Conservation (phyloP, 2,797 vertebrate species). For the Tinamus major region DNA sequence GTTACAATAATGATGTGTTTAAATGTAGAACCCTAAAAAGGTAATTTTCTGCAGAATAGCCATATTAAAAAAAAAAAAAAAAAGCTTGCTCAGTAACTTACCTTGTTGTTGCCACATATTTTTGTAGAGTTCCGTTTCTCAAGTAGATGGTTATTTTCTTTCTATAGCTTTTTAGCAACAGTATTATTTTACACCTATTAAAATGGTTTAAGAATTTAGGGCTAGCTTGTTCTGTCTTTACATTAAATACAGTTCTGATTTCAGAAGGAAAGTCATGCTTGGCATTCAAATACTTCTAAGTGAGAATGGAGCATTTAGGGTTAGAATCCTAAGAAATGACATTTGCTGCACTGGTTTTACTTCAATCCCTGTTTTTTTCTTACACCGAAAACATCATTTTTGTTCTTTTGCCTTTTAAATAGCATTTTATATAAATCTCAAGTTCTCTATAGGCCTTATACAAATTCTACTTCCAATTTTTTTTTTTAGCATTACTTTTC, state of each 20-base stretch:
- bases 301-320: slow-evolving; percentile 7
- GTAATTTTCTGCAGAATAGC: not conserved
- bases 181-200: not conserved
- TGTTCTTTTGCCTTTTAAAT: not conserved
- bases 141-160: not conserved
- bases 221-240: not conserved
- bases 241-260: not conserved
- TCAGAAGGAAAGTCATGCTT: not conserved
- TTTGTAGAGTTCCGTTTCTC: not conserved
- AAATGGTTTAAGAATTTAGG: not conserved
- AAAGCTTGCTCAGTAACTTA: not conserved
- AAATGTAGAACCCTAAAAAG: not conserved
- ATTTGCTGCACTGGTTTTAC: not conserved
- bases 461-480: not conserved
- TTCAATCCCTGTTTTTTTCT: not conserved
- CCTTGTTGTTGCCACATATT: not conserved
- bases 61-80: not conserved
- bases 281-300: not conserved
- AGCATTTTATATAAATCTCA: slow-evolving; percentile 34
- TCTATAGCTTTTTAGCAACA: not conserved
- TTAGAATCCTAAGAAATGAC: not conserved
- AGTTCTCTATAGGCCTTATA: not conserved
- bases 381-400: not conserved
- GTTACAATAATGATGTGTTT: not conserved
- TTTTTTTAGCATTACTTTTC: slow-evolving; percentile 9